These are phyloP conservation scores for Stegana nigrithorax DNA, from an alignment of 2,888 invertebrate genomes.

Conservation along the genomic window DNA sequence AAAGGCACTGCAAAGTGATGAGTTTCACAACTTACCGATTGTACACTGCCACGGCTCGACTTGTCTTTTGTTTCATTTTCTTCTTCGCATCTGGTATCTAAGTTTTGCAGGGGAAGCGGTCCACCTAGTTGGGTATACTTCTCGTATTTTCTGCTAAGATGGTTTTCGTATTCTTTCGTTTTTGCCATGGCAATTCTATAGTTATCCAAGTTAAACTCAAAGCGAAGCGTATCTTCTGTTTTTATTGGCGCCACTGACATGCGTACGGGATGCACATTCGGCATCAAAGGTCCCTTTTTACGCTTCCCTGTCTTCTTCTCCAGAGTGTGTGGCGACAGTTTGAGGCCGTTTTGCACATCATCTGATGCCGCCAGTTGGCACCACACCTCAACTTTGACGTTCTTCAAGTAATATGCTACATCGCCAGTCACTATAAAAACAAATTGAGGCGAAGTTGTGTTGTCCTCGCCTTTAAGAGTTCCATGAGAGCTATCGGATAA, in stretches of 20 bases:
- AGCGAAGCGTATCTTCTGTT: too few species aligned
- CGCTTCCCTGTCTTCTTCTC: not conserved
- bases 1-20: not conserved
- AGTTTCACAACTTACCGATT: not conserved
- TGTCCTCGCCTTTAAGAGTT: not conserved
- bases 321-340: not conserved
- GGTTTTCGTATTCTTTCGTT: not conserved
- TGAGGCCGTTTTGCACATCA: not conserved
- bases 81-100: not conserved
- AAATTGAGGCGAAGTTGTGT: not conserved
- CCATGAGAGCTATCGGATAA: not conserved
- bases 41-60: not conserved
- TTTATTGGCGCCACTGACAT: not conserved
- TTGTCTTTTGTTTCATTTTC: not conserved
- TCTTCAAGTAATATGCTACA: not conserved
- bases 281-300: not conserved
- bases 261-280: not conserved
- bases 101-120: not conserved
- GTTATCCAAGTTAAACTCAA: not conserved
- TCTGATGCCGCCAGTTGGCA: not conserved
- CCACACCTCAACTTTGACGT: not conserved
- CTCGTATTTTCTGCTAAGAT: not conserved
- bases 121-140: not conserved
- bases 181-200: not conserved
- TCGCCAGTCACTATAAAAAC: not conserved